Conservation (phyloP, 64 coral and sea anemone genomes). For the Actinia tenebrosa region DNA sequence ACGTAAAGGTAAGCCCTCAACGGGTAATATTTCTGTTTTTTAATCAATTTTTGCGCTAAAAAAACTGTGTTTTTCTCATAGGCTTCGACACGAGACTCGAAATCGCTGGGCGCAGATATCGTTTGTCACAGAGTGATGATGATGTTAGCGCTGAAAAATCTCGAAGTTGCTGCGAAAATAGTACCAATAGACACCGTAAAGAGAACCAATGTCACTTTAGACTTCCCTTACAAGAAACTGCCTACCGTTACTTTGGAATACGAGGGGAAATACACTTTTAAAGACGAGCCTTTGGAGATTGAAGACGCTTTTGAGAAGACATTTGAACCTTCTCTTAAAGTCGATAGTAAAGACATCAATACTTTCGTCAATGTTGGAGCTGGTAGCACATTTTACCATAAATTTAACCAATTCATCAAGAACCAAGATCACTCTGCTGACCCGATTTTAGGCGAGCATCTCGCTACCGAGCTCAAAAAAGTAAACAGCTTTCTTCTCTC, state of each 20-base stretch:
- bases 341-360: background rate
- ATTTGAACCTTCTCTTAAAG: background rate
- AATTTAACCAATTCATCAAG: constrained; percentile 29
- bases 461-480: background rate
- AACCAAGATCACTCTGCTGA: constrained; percentile 11
- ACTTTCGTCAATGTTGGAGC: constrained; percentile 10
- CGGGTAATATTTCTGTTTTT: background rate
- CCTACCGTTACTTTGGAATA: background rate
- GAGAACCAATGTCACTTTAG: constrained; percentile 20
- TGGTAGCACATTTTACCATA: constrained; percentile 20
- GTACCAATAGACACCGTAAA: constrained; percentile 11
- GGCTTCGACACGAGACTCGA: constrained; percentile 15
- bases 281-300: constrained; percentile 22
- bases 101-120: constrained; percentile 25
- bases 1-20: background rate
- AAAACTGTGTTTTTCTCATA: background rate
- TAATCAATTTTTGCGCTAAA: background rate
- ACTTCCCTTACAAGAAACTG: constrained; percentile 32
- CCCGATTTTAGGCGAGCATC: background rate
- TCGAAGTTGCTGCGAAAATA: constrained; percentile 16
- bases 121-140: constrained; percentile 18
- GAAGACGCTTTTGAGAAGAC: constrained; percentile 23
- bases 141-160: constrained; percentile 26
- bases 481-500: constrained; percentile 25
- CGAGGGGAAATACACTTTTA: constrained; percentile 1